A percentile compares a stretch with the other conserved stretches of the same genome.
Evolutionary conservation across 1,140 invertebrate genomes (phyloP).

Genomic region (Ephestia elutella): DNA sequence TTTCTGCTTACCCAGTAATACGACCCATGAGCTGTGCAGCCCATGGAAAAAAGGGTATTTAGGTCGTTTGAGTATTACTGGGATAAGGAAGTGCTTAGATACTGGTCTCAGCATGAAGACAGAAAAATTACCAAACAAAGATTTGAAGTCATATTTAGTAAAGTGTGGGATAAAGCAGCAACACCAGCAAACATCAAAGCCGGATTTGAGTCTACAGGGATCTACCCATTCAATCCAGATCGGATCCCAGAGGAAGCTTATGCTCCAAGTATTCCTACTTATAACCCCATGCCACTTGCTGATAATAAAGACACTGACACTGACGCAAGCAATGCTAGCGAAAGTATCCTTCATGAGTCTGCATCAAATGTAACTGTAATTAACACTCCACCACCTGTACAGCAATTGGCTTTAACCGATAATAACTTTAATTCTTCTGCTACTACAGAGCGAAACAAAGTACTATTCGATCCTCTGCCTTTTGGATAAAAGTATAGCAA

Average conservation of each 20-base stretch:
- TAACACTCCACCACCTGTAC: too few species aligned
- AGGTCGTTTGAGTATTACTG: conserved; percentile 34
- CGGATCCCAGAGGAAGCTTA: conserved; percentile 28
- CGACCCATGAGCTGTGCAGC: conserved; percentile 14
- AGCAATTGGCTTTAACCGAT: too few species aligned
- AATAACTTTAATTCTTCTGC: too few species aligned
- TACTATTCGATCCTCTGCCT: too few species aligned
- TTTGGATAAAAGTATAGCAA: too few species aligned
- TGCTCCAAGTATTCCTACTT: neutral
- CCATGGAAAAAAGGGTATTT: conserved; percentile 28
- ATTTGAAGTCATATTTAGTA: conserved; percentile 25
- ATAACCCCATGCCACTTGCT: too few species aligned
- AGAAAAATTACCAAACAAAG: conserved; percentile 19
- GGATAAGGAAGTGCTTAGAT: conserved; percentile 29
- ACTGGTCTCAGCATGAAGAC: conserved; percentile 15
- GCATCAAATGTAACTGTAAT: too few species aligned
- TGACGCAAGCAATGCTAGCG: too few species aligned
- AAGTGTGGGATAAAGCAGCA: conserved; percentile 38
- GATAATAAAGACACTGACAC: too few species aligned
- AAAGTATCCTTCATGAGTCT: too few species aligned
- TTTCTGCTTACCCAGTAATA: conserved; percentile 7
- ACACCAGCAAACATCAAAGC: conserved; percentile 29
- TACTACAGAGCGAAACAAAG: too few species aligned
- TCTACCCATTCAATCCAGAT: conserved; percentile 33
- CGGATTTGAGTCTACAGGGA: conserved; percentile 33